These are phyloP conservation scores for Asobara japonica DNA, from an alignment of 1,140 invertebrate species.

Conservation along the genomic window DNA sequence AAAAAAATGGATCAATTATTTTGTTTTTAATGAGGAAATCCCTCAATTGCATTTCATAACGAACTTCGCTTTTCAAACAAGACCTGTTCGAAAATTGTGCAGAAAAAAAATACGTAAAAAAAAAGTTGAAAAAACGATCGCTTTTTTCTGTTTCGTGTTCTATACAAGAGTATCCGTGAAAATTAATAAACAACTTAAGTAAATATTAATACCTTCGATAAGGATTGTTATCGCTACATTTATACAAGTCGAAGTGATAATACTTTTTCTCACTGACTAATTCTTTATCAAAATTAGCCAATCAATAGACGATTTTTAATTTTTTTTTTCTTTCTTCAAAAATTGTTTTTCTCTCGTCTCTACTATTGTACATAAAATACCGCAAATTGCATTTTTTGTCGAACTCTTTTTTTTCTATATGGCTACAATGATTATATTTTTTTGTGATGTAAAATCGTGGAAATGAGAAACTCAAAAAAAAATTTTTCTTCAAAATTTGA, in stretches of 20 bases:
- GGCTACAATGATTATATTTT: slow-evolving; percentile 13
- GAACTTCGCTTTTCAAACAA: no score
- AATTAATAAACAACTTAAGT: not conserved
- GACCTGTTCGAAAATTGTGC: not conserved
- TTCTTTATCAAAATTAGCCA: slow-evolving; percentile 51
- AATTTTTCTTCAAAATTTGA: no score
- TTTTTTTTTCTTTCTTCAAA: not conserved
- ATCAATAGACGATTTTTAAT: slow-evolving; percentile 28
- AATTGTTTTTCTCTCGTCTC: not conserved
- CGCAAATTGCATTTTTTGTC: not conserved
- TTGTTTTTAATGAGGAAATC: no score
- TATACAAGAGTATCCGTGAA: not conserved
- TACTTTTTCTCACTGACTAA: slow-evolving; percentile 4
- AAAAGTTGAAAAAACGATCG: not conserved
- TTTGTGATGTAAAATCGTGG: not conserved
- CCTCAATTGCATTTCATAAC: not conserved
- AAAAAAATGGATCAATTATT: no score
- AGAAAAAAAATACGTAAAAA: not conserved
- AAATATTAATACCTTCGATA: not conserved
- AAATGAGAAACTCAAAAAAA: not conserved
- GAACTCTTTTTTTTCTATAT: not conserved
- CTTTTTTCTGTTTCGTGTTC: not conserved
- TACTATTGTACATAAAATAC: not conserved
- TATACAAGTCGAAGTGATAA: slow-evolving; percentile 44
- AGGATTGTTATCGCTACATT: slow-evolving; percentile 24